Conservation (phyloP, 37 sponge, comb jelly and placozoan genomes). For the Cladorhizidae sp. region DNA sequence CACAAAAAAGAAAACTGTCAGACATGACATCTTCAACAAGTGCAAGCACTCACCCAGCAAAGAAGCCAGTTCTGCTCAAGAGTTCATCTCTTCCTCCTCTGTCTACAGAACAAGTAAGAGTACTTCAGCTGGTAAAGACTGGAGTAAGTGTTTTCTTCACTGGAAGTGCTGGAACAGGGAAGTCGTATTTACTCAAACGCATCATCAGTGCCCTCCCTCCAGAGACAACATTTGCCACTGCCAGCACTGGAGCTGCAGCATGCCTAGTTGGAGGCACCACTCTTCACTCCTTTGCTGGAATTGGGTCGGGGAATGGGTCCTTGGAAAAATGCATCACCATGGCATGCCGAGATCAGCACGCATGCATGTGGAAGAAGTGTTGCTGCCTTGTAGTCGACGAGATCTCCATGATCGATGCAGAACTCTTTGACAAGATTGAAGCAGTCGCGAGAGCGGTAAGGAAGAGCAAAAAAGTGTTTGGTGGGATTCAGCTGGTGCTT, state of each 20-base stretch:
- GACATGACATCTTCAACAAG: conserved; percentile 16
- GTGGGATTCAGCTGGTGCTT: conserved; percentile 88
- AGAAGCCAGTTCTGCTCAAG: conserved; percentile 30
- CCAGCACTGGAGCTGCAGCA: conserved; percentile 92
- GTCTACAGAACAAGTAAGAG: conserved; percentile 70
- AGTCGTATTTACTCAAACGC: conserved; percentile 74
- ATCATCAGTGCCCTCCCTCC: conserved; percentile 83
- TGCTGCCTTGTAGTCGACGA: conserved; percentile 82
- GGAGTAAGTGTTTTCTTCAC: conserved; percentile 92
- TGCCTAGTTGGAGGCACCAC: conserved; percentile 88
- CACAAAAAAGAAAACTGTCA: conserved; percentile 64
- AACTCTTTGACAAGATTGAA: conserved; percentile 90
- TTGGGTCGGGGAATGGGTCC: conserved; percentile 69
- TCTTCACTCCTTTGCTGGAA: conserved; percentile 89
- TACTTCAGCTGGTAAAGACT: conserved; percentile 67
- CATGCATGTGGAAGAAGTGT: conserved; percentile 72
- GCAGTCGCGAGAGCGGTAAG: conserved; percentile 73
- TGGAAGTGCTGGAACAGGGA: conserved; percentile 93
- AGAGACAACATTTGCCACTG: conserved; percentile 78
- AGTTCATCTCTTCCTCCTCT: conserved; percentile 8
- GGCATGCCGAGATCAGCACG: conserved; percentile 59
- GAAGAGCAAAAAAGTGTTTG: conserved; percentile 69
- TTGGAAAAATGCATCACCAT: conserved; percentile 58
- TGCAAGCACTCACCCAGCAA: conserved; percentile 17
- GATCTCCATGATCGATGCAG: conserved; percentile 88